Evolutionary conservation across 2,888 invertebrate genomes (phyloP).

Genomic region (Heteromurus nitidus): DNA sequence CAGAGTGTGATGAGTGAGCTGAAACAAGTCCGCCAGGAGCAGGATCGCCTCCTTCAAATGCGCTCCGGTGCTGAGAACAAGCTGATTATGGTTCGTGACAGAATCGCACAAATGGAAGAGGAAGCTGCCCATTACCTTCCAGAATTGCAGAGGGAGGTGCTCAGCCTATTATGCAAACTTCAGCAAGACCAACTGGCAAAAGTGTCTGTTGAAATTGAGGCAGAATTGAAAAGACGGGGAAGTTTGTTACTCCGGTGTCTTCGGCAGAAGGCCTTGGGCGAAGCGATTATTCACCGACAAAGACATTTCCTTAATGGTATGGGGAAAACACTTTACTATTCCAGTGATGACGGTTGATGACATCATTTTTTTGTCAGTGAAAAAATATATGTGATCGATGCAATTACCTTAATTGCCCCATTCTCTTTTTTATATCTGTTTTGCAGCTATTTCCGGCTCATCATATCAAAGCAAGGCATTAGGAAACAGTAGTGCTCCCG

Average conservation of each 20-base stretch:
- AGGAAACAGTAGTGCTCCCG: not conserved
- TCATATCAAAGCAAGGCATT: not conserved
- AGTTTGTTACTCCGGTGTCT: slow-evolving; percentile 88
- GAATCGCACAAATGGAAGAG: slow-evolving; percentile 88
- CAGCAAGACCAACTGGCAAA: slow-evolving; percentile 97
- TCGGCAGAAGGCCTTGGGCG: slow-evolving; percentile 89
- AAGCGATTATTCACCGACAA: slow-evolving; percentile 93
- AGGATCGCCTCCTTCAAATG: slow-evolving; percentile 86
- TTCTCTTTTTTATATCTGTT: slow-evolving; percentile 27
- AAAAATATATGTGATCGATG: too few species aligned
- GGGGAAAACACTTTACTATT: too few species aligned
- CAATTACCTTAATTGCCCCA: too few species aligned
- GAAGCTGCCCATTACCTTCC: slow-evolving; percentile 75
- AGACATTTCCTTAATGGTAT: slow-evolving; percentile 86
- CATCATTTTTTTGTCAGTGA: too few species aligned
- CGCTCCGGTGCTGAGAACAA: slow-evolving; percentile 87
- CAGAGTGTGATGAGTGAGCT: slow-evolving; percentile 71
- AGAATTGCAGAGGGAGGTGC: slow-evolving; percentile 92
- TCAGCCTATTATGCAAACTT: slow-evolving; percentile 90
- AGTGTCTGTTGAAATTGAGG: slow-evolving; percentile 85
- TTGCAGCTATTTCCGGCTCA: slow-evolving; percentile 63
- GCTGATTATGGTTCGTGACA: slow-evolving; percentile 85
- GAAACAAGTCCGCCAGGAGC: slow-evolving; percentile 79
- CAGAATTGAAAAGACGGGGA: slow-evolving; percentile 89
- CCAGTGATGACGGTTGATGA: too few species aligned